phyloP scores from a whole-genome alignment of 37 sponge, comb jelly and placozoan species.

The Amphimedon queenslandica region DNA sequence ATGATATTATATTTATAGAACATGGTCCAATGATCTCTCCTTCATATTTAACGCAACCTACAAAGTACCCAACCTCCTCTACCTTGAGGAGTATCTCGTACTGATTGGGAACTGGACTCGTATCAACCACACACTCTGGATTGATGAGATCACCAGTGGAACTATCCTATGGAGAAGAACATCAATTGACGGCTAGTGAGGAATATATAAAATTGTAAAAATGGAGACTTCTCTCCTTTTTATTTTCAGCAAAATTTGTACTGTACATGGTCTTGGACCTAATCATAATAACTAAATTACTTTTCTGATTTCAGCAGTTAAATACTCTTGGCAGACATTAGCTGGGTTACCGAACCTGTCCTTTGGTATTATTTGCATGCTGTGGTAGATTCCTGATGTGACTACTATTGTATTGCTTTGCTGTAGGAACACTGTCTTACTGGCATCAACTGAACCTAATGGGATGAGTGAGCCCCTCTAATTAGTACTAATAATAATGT shows the following conservation, averaged over 20 bases:
- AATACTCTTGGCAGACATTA: slow-evolving; percentile 11
- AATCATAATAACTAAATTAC: slow-evolving; percentile 12
- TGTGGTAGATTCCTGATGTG: slow-evolving; percentile 33
- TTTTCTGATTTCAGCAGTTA: slow-evolving; percentile 51
- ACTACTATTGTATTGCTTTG: slow-evolving; percentile 54
- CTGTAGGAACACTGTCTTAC: slow-evolving; percentile 48
- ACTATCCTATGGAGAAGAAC: slow-evolving; percentile 21
- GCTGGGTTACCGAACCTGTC: slow-evolving; percentile 70
- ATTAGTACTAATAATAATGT: slow-evolving; percentile 13
- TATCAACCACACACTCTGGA: slow-evolving; percentile 52
- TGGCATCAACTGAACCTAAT: slow-evolving; percentile 53
- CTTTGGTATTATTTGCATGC: slow-evolving; percentile 56
- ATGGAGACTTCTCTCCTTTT: too few species aligned
- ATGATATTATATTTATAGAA: slow-evolving; percentile 30
- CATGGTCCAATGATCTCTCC: slow-evolving; percentile 21
- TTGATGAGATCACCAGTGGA: slow-evolving; percentile 23
- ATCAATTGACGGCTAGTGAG: background rate
- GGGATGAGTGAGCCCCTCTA: too few species aligned
- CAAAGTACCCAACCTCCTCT: slow-evolving; percentile 50
- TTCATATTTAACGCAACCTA: slow-evolving; percentile 48
- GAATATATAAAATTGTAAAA: slow-evolving; percentile 5
- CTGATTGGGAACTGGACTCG: background rate
- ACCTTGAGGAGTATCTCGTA: slow-evolving; percentile 70
- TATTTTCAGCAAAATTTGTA: background rate
- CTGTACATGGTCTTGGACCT: background rate